Base-by-base conservation (phyloP, 2,888 invertebrate genomes). In the Andrena camellia region DNA sequence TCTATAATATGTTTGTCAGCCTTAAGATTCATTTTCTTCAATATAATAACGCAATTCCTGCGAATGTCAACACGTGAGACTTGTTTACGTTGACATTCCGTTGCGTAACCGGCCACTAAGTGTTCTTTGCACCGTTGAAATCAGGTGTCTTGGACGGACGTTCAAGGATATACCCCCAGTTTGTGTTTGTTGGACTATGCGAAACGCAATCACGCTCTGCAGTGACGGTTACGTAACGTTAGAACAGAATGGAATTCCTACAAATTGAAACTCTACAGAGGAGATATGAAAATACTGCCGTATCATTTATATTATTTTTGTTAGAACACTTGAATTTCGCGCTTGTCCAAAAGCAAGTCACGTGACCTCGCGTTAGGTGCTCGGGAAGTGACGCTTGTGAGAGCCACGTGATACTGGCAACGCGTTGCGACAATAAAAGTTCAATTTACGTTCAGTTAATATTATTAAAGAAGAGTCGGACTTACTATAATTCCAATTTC, bases 111-210 rank as follows among this genome's bases (percentile, higher is more conserved):
- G 73, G 33, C 50, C 42, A 42, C 33, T 50, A 33, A 63, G 63
- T 69, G 71, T 82, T 78, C 57, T 79, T 86, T 78, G 71, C 75
- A n/a, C 10, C 78, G 78, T 77, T 86, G 80, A 81, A 81, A 88
- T 78, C 78, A 59, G 62, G 31, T 63, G 59, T 52, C 71, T 67
- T 57, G 69, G 60, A 78, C 79, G 66, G 57, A 68, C 68, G 81
- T 78, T 88, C 82, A 84, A 88, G 84, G 87, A 84, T 77, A 86
- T 20, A n/a, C 50, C 31, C 68, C 23, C 77, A 71, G 52, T 67
- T 88, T 64, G 63, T 67, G 84, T 57, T 26, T 50, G 54, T 52
- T 7, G 57, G 13, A 42, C 10, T 59, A 59, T 7, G n/a, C 17
- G 23, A 72, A 81, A 81, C 63, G 74, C 74, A 66, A 57, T 26